A percentile compares a stretch with the other conserved stretches of the same genome.
Conservation (phyloP, 2,113 vertebrate species). For the Struthidea cinerea region DNA sequence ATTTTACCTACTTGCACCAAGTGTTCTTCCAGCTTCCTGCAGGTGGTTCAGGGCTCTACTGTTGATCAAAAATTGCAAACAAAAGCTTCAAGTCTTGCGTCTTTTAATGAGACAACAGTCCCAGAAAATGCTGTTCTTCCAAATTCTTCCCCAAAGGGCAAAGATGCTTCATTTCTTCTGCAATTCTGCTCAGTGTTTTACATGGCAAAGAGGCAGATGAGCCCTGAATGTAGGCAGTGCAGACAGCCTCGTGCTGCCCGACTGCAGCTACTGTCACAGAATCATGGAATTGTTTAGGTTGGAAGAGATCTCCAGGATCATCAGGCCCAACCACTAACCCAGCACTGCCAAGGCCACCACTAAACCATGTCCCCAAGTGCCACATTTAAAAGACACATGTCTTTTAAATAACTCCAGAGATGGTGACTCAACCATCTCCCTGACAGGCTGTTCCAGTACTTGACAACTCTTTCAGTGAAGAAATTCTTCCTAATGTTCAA, state of each 20-base stretch:
- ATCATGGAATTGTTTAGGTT: background rate
- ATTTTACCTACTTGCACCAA: background rate
- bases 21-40: background rate
- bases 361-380: background rate
- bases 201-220: fast-evolving
- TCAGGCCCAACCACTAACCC: background rate
- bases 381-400: background rate
- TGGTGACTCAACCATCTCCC: background rate
- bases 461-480: background rate
- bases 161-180: background rate
- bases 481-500: background rate
- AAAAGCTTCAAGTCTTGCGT: background rate
- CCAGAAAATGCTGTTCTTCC: background rate
- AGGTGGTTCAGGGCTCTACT: background rate
- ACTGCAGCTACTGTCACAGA: background rate
- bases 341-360: background rate
- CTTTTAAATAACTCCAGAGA: background rate
- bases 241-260: background rate
- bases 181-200: background rate
- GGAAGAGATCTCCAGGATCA: background rate
- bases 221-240: fast-evolving
- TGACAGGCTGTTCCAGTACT: background rate
- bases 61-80: background rate
- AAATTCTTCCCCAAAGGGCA: background rate
- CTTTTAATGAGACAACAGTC: background rate